Conservation (phyloP, 2,797 vertebrate species). For the Acanthis flammea region DNA sequence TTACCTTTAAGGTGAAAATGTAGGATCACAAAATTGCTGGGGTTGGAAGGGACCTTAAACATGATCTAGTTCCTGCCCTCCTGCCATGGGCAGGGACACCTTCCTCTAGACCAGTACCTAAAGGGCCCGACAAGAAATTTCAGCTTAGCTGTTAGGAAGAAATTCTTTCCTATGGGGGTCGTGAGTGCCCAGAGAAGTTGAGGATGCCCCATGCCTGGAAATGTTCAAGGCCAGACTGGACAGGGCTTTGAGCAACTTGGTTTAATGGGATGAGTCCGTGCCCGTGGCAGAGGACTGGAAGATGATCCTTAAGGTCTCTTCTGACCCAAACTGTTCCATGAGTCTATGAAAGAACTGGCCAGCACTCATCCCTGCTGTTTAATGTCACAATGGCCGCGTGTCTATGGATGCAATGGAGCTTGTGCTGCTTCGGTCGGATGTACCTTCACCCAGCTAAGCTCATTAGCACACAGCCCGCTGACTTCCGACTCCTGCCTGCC, state of each 20-base stretch:
- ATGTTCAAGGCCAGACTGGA: background rate
- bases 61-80: background rate
- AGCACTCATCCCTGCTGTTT: background rate
- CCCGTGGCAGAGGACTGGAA: background rate
- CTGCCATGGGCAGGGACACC: background rate
- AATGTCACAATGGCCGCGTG: rapidly evolving
- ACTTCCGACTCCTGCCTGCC: background rate
- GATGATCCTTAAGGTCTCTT: background rate
- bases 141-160: background rate
- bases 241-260: background rate
- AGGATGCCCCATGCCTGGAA: background rate
- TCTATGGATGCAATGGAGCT: background rate
- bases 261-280: background rate
- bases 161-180: rapidly evolving
- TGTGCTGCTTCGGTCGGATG: background rate
- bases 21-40: background rate
- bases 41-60: background rate
- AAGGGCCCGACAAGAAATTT: background rate
- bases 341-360: rapidly evolving
- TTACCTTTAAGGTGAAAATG: background rate
- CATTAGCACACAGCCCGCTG: background rate
- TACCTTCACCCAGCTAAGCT: background rate
- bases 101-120: background rate
- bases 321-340: background rate
- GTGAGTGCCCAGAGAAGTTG: background rate